Evolutionary conservation across 2,888 invertebrate genomes (phyloP).

Genomic region (Uropetala carovei): DNA sequence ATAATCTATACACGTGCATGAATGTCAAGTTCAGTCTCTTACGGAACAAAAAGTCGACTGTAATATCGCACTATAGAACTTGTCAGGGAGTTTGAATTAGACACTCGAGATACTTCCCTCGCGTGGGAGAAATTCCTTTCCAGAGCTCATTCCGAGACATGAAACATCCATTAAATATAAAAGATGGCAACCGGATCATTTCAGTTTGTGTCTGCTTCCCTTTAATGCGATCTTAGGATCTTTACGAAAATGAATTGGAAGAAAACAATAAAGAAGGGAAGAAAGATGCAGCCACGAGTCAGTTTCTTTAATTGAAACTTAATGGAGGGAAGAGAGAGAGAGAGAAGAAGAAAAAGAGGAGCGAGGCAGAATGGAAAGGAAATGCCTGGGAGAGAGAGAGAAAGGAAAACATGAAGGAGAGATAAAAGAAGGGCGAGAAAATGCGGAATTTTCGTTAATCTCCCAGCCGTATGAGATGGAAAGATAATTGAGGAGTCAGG

Average conservation of each 20-base stretch:
- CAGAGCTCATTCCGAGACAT: too few relatives aligned
- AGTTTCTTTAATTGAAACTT: slow-evolving; percentile 30
- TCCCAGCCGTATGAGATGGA: not conserved
- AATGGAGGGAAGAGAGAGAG: not conserved
- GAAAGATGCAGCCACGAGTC: not conserved
- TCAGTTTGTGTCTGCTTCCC: not conserved
- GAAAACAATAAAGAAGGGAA: not conserved
- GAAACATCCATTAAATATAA: too few relatives aligned
- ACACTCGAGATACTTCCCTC: too few relatives aligned
- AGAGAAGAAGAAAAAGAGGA: not conserved
- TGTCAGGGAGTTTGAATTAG: too few relatives aligned
- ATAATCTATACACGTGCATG: too few relatives aligned
- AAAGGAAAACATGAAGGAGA: not conserved
- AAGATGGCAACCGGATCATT: not conserved
- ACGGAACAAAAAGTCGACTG: too few relatives aligned
- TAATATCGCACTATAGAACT: too few relatives aligned
- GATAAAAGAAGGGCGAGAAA: not conserved
- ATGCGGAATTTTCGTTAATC: slow-evolving; percentile 9
- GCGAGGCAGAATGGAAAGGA: too few relatives aligned
- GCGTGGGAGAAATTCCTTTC: too few relatives aligned
- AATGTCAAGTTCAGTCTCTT: too few relatives aligned
- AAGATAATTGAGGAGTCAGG: slow-evolving; percentile 21
- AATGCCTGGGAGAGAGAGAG: not conserved
- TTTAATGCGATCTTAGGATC: not conserved
- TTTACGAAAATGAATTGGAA: not conserved